These are phyloP conservation scores for Cynaeus angustus DNA, from an alignment of 2,888 invertebrate species.

Conservation along the genomic window DNA sequence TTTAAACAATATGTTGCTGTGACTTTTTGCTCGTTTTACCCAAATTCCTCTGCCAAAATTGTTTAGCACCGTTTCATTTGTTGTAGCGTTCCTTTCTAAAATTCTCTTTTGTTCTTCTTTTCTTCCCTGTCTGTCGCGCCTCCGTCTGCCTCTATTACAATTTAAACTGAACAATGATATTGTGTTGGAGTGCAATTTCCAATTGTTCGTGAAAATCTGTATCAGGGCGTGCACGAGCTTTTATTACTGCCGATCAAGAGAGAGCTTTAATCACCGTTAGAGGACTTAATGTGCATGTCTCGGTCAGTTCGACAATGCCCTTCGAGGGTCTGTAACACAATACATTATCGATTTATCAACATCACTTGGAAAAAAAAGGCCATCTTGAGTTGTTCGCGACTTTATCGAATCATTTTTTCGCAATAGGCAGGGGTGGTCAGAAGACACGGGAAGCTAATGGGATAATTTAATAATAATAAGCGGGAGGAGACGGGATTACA, in stretches of 20 bases:
- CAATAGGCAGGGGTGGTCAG: conserved; percentile 17
- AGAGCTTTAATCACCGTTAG: conserved; percentile 50
- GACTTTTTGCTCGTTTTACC: not conserved
- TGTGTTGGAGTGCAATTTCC: conserved; percentile 53
- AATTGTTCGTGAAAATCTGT: conserved; percentile 52
- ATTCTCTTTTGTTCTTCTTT: not conserved
- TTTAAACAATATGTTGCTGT: too few species aligned
- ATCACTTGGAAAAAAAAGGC: conserved; percentile 6
- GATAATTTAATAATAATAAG: conserved; percentile 57
- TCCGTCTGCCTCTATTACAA: conserved; percentile 44
- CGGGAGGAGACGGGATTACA: conserved; percentile 47
- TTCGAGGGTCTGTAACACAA: conserved; percentile 34
- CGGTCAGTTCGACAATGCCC: conserved; percentile 42
- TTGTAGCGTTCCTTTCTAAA: not conserved
- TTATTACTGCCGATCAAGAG: conserved; percentile 47
- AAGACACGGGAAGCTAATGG: conserved; percentile 48
- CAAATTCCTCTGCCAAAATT: not conserved
- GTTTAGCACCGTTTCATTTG: not conserved
- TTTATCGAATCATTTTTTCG: conserved; percentile 34
- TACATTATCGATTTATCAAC: conserved; percentile 47
- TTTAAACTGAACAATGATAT: conserved; percentile 52
- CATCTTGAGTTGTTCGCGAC: conserved; percentile 16
- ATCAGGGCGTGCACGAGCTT: conserved; percentile 41
- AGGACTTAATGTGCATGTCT: conserved; percentile 52
- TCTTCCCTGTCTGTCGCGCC: conserved; percentile 1